Evolutionary conservation across 2,888 invertebrate species (phyloP), one percentile per base, ranked within the genome.

Genomic region (Drosophila nr. medialis): DNA sequence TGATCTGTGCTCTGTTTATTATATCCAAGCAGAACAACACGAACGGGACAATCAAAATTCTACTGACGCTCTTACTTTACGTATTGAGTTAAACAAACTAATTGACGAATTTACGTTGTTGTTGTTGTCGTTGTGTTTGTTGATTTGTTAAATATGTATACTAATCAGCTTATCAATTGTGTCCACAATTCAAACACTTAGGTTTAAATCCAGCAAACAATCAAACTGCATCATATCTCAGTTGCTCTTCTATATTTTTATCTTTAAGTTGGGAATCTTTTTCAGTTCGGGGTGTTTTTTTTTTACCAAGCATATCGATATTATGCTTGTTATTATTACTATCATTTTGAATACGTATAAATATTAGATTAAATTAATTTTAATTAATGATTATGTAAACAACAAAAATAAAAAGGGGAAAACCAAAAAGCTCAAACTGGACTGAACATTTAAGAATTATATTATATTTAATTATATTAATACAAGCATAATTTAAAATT

Each of bases 381-480:
- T 72, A 81, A 86, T 83, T 85, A 86, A 80, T 54, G 36, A 72
- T 83, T 83, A 77, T 58, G 67, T 65, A 58, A 75, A 72, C 71
- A 68, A 82, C 56, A 72, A 79, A 74, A 77, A 58, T 51, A 42
- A 70, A 73, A 88, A 79, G 68, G 87, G 90, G 89, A 72, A 87
- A 87, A 87, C 71, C 75, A 63, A 84, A 87, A 87, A 91, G 91
- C 91, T 92, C 91, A 91, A 91, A 91, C 88, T 91, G 86, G 92
- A 91, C 91, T 91, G 91, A 91, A 90, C 89, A 89, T 84, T 89
- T 90, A 83, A 85, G 81, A 84, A 70, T 80, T 84, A 75, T 72
- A 82, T 82, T 85, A 75, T 73, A 80, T 82, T 82, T 55, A 67
- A 86, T 81, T 86, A 66, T 81, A 86, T 84, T 89, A 64, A 78